phyloP scores from a whole-genome alignment of 2,797 vertebrate genomes.

The Poeciliopsis infans region DNA sequence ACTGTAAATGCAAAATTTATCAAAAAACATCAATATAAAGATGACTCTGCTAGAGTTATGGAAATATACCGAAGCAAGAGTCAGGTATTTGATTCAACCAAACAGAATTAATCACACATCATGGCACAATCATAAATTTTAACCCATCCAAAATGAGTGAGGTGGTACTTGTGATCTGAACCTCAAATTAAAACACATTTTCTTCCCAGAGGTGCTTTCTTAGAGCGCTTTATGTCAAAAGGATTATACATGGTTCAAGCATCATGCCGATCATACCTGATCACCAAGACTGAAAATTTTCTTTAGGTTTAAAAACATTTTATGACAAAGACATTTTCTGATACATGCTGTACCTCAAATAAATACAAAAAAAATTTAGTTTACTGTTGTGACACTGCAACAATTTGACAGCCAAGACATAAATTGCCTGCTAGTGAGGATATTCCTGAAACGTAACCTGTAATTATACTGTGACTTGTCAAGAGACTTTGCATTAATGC shows the following conservation, averaged over 20 bases:
- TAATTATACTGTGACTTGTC: constrained; percentile 15
- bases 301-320: neutral
- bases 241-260: constrained; percentile 29
- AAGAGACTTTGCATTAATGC: constrained; percentile 12
- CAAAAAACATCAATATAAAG: neutral
- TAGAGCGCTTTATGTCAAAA: constrained; percentile 21
- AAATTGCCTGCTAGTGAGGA: neutral
- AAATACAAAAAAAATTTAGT: neutral
- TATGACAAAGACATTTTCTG: neutral
- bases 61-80: neutral
- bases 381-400: neutral
- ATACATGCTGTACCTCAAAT: neutral
- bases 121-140: neutral
- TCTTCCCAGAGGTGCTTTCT: constrained; percentile 4
- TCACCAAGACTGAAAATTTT: constrained; percentile 1
- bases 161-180: neutral
- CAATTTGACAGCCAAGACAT: neutral
- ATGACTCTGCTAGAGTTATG: neutral
- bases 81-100: neutral
- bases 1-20: neutral
- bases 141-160: neutral
- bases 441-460: constrained; percentile 4
- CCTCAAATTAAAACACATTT: neutral
- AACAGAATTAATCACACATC: neutral
- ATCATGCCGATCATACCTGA: constrained; percentile 1